Base-by-base conservation (phyloP, 2,113 vertebrate species). In the Oncorhynchus tshawytscha region DNA sequence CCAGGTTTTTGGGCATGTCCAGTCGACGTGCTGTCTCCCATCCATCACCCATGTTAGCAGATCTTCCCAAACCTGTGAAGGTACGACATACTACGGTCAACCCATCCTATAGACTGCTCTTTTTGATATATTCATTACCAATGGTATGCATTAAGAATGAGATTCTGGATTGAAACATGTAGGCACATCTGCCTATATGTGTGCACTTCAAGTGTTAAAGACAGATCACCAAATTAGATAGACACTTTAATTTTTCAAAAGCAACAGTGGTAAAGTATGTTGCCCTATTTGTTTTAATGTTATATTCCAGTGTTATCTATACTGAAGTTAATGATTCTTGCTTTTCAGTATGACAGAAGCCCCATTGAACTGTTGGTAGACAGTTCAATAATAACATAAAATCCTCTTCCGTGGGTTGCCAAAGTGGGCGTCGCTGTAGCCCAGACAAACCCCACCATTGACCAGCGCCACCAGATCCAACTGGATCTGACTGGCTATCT, bases 371-470 rank as follows among this genome's bases (percentile, higher is more conserved):
- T 18, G 24, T 59, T 72, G 11, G 57, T 25, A 22, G 7, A 11
- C 70, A 54, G 22, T n/a, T 68, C 31, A 68, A 20, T 11, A 6
- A 13, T 11, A 6, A 13, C 7, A 57, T 88, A 95, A 95, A 86
- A 96, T 95, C 81, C 95, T 92, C 81, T 95, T 96, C 77, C 93
- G 93, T 1, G 95, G 95, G 85, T 96, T 95, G 16, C 96, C 95
- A 73, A n/a, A n/a, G 78, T 94, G 29, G 29, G 29, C 5, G 5
- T 31, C 84, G 16, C 95, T 96, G 78, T 91, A 95, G 18, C 94
- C 94, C 1, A 96, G 90, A 74, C 95, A 96, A 75, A 94, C 87
- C 0, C 95, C 95, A 2, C 95, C 96, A 79, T 92, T 94, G 74
- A 88, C 86, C 78, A 96, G 77, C 51, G 94, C 87, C 27, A 89